phyloP scores from a whole-genome alignment of 2,888 invertebrate species.

The Malachius bipustulatus region DNA sequence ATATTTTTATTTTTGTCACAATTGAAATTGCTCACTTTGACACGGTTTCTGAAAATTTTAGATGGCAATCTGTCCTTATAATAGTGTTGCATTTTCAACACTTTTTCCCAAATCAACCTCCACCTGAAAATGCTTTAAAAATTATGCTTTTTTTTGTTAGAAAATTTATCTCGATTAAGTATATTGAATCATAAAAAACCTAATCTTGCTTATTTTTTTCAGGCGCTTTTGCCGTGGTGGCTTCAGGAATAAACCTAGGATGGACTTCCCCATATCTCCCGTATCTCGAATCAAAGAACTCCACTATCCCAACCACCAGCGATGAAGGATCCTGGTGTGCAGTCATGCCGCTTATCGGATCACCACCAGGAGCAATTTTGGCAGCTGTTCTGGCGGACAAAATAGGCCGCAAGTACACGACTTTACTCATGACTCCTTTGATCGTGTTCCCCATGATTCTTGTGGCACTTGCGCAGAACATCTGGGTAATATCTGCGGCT shows the following conservation, averaged over 20 bases:
- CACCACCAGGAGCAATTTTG: conserved; percentile 48
- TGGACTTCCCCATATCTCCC: conserved; percentile 50
- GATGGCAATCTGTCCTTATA: too few species aligned
- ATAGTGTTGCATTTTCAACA: too few species aligned
- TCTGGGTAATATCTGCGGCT: conserved; percentile 42
- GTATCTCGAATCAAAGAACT: conserved; percentile 36
- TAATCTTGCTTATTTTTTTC: conserved; percentile 30
- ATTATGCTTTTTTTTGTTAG: too few species aligned
- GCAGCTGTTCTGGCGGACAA: conserved; percentile 51
- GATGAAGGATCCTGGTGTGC: conserved; percentile 50
- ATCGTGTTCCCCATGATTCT: conserved; percentile 49
- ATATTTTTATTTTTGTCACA: too few species aligned
- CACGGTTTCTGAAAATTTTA: too few species aligned
- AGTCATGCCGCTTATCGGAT: conserved; percentile 52
- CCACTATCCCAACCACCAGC: conserved; percentile 40
- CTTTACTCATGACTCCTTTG: conserved; percentile 26
- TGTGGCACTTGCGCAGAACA: conserved; percentile 46
- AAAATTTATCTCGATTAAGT: too few species aligned
- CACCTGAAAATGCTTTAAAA: too few species aligned
- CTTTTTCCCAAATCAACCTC: too few species aligned
- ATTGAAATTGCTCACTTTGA: too few species aligned
- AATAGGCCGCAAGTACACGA: conserved; percentile 47
- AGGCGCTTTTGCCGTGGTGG: background rate
- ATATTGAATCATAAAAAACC: too few species aligned
- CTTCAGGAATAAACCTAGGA: conserved; percentile 35